Percentiles rank a stretch among this genome's conserved stretches.
phyloP scores from a whole-genome alignment of 2,113 vertebrate genomes.

The Beaufortia kweichowensis region DNA sequence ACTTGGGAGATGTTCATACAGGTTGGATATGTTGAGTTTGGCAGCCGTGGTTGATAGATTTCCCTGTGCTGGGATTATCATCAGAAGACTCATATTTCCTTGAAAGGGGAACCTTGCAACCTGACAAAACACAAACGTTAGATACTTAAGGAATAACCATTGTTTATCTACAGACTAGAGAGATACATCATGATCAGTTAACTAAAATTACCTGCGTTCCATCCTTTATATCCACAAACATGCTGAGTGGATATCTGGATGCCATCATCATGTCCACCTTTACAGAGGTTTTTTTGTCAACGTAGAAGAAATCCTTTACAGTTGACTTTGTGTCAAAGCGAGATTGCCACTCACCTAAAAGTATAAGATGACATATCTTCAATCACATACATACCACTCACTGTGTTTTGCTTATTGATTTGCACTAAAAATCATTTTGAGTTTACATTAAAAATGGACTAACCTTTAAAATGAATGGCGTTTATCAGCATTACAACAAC shows the following conservation, averaged over 20 bases:
- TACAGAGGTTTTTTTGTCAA: conserved; percentile 73
- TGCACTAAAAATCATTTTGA: not conserved
- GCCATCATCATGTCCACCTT: conserved; percentile 89
- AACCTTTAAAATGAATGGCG: conserved; percentile 87
- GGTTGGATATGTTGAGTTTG: conserved; percentile 74
- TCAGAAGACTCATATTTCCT: conserved; percentile 84
- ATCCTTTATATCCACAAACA: conserved; percentile 75
- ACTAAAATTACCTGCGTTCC: conserved; percentile 76
- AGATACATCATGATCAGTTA: conserved; percentile 8
- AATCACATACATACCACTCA: not conserved
- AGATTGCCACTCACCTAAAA: conserved; percentile 83
- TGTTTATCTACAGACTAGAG: no score
- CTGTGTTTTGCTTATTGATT: no score
- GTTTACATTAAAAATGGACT: conserved; percentile 2
- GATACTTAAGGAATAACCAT: not conserved
- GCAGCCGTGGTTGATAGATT: conserved; percentile 74
- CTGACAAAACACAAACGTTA: conserved; percentile 60
- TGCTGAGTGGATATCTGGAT: conserved; percentile 78
- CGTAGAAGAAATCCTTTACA: conserved; percentile 75
- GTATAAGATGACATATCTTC: not conserved
- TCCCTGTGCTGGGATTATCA: conserved; percentile 69
- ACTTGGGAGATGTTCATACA: conserved; percentile 72
- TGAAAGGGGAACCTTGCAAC: conserved; percentile 88
- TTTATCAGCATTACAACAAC: conserved; percentile 84
- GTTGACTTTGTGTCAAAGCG: conserved; percentile 83